phyloP scores from a whole-genome alignment of 2,113 vertebrate species.

The Charina bottae region DNA sequence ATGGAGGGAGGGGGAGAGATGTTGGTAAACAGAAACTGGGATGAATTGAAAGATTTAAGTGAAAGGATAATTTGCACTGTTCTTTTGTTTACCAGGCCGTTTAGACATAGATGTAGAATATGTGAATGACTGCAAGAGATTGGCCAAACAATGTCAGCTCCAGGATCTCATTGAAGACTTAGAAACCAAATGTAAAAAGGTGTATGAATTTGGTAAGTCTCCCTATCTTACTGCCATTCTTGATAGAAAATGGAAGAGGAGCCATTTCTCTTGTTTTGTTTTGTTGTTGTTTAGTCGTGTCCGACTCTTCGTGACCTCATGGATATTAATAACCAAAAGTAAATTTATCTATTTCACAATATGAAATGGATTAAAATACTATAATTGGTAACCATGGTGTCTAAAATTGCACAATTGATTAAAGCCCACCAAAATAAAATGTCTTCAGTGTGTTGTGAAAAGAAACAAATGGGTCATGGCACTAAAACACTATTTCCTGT shows the following conservation, averaged over 20 bases:
- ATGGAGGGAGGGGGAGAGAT: neutral
- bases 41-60: conserved; percentile 15
- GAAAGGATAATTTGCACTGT: neutral
- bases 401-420: neutral
- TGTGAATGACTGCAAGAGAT: conserved; percentile 87
- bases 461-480: neutral
- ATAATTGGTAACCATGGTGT: neutral
- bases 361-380: neutral
- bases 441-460: too few species aligned
- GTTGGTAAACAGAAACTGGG: neutral
- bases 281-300: too few species aligned
- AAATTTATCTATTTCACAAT: neutral
- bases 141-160: conserved; percentile 95
- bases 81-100: conserved; percentile 75
- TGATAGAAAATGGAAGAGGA: neutral
- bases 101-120: conserved; percentile 90
- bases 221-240: neutral
- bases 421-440: neutral
- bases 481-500: neutral
- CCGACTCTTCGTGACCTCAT: too few species aligned
- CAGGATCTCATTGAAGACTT: conserved; percentile 88
- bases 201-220: conserved; percentile 91
- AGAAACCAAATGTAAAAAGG: conserved; percentile 91
- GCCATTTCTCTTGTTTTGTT: neutral
- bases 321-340: neutral